Percentiles rank a stretch among this genome's conserved stretches.
These are phyloP conservation scores for Sinocyclocheilus grahami DNA, from an alignment of 2,113 vertebrate genomes.

Conservation along the genomic window DNA sequence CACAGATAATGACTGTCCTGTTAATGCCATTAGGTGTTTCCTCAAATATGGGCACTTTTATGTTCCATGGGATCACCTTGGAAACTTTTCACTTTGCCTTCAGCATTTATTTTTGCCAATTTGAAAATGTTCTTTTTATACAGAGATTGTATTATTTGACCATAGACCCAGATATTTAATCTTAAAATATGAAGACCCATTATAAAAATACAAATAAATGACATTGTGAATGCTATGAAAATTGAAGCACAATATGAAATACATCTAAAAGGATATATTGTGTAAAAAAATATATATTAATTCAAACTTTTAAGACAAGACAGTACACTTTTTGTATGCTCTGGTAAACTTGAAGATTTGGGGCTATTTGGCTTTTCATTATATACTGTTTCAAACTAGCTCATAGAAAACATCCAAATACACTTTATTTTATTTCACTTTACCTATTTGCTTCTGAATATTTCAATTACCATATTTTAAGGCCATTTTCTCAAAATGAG, in stretches of 20 bases:
- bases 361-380: no score
- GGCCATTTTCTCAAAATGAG: no score
- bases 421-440: not conserved
- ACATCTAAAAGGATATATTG: no score
- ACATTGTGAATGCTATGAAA: not conserved
- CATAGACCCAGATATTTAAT: not conserved
- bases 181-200: not conserved
- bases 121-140: not conserved
- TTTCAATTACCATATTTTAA: no score
- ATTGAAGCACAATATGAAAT: no score
- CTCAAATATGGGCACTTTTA: not conserved
- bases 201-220: no score
- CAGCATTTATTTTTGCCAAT: not conserved
- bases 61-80: constrained; percentile 6
- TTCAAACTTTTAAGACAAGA: no score
- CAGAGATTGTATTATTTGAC: not conserved
- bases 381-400: not conserved
- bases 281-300: no score
- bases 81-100: not conserved
- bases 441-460: no score
- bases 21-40: constrained; percentile 45
- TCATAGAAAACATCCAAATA: not conserved
- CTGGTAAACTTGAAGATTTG: no score
- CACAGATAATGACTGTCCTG: not conserved
- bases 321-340: no score